phyloP scores from a whole-genome alignment of 2,888 invertebrate genomes.

The Crepidodera aurea region DNA sequence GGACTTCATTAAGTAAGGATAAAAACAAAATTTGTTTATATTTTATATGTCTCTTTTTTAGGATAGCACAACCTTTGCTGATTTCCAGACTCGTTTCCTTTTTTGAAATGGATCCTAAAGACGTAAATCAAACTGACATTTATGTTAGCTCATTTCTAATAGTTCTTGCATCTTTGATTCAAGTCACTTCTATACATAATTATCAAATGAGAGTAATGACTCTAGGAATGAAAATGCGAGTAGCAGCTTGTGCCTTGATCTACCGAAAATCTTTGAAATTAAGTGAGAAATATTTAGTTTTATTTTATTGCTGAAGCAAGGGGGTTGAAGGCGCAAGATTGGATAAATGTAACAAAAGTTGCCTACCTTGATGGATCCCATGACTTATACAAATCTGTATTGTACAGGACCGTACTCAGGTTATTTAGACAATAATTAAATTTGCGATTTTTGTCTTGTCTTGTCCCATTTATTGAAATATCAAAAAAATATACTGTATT shows the following conservation, averaged over 20 bases:
- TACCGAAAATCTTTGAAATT: slow-evolving; percentile 65
- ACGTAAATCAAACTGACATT: slow-evolving; percentile 65
- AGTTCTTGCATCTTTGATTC: slow-evolving; percentile 55
- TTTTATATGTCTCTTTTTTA: slow-evolving; percentile 35
- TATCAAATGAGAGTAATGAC: slow-evolving; percentile 86
- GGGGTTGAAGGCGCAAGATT: too few species aligned
- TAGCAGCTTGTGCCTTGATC: slow-evolving; percentile 83
- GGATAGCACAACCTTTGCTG: slow-evolving; percentile 47
- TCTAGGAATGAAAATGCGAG: slow-evolving; percentile 83
- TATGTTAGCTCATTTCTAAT: slow-evolving; percentile 80
- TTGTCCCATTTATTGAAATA: too few species aligned
- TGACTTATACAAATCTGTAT: too few species aligned
- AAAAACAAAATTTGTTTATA: background rate
- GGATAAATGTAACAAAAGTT: too few species aligned
- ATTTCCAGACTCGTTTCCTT: slow-evolving; percentile 65
- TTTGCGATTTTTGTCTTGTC: too few species aligned
- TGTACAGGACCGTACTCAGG: too few species aligned
- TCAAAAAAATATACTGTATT: too few species aligned
- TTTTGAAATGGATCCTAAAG: slow-evolving; percentile 64
- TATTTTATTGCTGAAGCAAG: too few species aligned
- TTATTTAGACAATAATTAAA: too few species aligned
- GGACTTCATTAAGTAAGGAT: slow-evolving; percentile 34
- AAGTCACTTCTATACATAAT: slow-evolving; percentile 71
- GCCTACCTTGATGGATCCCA: too few species aligned
- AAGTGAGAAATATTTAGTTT: slow-evolving; percentile 39